A percentile compares a stretch with the other conserved stretches of the same genome.
phyloP scores from a whole-genome alignment of 2,888 invertebrate species.

The Conops quadrifasciatus region DNA sequence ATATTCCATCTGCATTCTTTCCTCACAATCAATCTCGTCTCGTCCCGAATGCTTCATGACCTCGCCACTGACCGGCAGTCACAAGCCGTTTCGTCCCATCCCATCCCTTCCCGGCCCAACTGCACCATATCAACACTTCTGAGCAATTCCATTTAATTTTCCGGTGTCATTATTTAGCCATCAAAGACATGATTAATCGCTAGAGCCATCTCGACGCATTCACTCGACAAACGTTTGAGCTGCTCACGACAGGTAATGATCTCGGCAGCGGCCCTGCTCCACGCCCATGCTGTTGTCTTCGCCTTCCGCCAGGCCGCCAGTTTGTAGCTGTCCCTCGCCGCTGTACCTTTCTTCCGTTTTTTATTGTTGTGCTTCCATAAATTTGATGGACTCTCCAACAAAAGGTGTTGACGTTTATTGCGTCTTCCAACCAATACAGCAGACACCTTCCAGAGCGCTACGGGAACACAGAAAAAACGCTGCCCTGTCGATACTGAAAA shows the following conservation, averaged over 20 bases:
- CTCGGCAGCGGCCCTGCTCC: background rate
- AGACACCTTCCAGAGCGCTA: slow-evolving; percentile 13
- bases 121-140: background rate
- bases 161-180: slow-evolving; percentile 35
- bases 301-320: slow-evolving; percentile 3
- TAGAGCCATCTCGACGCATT: background rate
- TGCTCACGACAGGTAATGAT: background rate
- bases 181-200: slow-evolving; percentile 37
- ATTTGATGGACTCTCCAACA: slow-evolving; percentile 27
- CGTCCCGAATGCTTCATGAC: background rate
- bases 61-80: background rate
- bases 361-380: background rate
- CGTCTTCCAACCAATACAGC: slow-evolving; percentile 12
- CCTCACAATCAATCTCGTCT: background rate
- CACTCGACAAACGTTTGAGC: background rate
- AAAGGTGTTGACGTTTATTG: slow-evolving; percentile 46
- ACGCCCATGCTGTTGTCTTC: background rate
- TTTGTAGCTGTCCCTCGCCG: slow-evolving; percentile 5
- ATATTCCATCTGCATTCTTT: background rate
- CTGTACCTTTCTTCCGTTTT: background rate
- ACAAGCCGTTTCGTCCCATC: background rate
- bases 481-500: background rate
- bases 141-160: slow-evolving; percentile 29
- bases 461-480: background rate
- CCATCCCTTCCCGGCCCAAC: background rate